Conservation (phyloP, 2,888 invertebrate genomes). For the Micropterix aruncella region DNA sequence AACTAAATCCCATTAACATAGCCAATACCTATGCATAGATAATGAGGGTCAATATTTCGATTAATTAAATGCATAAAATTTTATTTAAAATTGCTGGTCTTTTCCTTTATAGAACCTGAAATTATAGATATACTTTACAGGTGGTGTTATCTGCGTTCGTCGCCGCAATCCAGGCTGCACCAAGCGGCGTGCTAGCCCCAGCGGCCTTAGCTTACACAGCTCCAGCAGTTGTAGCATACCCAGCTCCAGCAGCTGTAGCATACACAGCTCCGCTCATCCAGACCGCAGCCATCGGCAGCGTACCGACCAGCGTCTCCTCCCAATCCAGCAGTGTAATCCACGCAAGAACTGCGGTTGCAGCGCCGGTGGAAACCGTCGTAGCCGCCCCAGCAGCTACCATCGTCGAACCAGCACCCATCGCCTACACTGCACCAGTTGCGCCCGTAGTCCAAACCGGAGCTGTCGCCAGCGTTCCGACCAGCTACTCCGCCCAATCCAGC, state of each 20-base stretch:
- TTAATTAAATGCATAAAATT: too few relatives aligned
- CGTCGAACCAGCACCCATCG: constrained; percentile 6
- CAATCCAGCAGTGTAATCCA: constrained; percentile 13
- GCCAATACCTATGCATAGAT: too few relatives aligned
- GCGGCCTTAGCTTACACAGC: constrained; percentile 8
- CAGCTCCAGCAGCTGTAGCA: constrained; percentile 11
- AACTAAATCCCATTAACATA: too few relatives aligned
- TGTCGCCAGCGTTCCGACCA: constrained; percentile 9
- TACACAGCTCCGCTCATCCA: constrained; percentile 20
- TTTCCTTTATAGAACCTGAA: not conserved
- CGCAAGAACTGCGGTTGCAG: constrained; percentile 7
- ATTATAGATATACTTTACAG: constrained; percentile 14
- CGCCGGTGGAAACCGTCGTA: constrained; percentile 3
- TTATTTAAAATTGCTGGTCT: too few relatives aligned
- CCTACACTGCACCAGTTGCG: constrained; percentile 7
- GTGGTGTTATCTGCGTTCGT: constrained; percentile 31
- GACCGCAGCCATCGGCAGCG: constrained; percentile 11
- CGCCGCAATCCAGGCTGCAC: constrained; percentile 16
- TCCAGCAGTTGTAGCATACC: constrained; percentile 4
- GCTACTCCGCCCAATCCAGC: constrained; percentile 12
- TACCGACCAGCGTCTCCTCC: constrained; percentile 11
- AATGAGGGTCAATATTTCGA: too few relatives aligned
- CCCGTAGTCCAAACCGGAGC: constrained; percentile 4
- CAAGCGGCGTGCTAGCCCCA: constrained; percentile 10
- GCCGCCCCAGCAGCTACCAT: constrained; percentile 9